Evolutionary conservation across 2,113 vertebrate genomes (phyloP), one percentile per base, ranked within the genome.

Genomic region (Nannospalax galili): DNA sequence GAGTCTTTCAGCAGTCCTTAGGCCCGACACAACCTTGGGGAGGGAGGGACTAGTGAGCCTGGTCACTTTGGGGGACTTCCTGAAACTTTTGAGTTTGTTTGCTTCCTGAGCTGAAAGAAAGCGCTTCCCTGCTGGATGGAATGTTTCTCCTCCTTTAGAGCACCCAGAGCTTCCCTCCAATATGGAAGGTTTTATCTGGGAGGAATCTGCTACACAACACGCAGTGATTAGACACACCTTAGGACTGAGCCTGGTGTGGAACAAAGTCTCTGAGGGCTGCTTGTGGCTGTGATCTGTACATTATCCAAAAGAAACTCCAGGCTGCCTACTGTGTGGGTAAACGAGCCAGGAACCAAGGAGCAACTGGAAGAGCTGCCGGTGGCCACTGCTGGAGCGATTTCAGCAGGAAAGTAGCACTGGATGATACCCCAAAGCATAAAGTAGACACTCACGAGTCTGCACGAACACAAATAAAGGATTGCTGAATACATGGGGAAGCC

Each of bases 401-500:
- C 20, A 22, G 62, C 72, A 22, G 35, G 20, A 14, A 9, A 20
- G 58, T 2, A 0, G 6, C 3, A 0, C 0, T 58, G 72, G 77
- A 20, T 26, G 1, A 8, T 0, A 1, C 37, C n/a, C 62, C 24
- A 0, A 2, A 62, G 62, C 3, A 2, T 3, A 35, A 5, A 22
- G 60, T 3, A 26, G 32, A 64, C 0, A 58, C 0, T 35, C 84
- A 6, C 0, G 2, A 12, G 86, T 42, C 52, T 64, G 37, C 8
- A 4, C 4, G 1, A 58, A 30, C 9, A 11, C 20, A 20, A 10
- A 45, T 19, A 3, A 32, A 14, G 0, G 12, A 15, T 4, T 26
- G 40, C 7, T 20, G 32, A 32, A 67, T 5, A 45, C 17, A 4
- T 1, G 11, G 40, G 72, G 17, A 35, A 20, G 62, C 28, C 10